Percentiles rank a stretch among this genome's conserved stretches.
Evolutionary conservation across 2,888 invertebrate species (phyloP).

Genomic region (Folsomia candida): DNA sequence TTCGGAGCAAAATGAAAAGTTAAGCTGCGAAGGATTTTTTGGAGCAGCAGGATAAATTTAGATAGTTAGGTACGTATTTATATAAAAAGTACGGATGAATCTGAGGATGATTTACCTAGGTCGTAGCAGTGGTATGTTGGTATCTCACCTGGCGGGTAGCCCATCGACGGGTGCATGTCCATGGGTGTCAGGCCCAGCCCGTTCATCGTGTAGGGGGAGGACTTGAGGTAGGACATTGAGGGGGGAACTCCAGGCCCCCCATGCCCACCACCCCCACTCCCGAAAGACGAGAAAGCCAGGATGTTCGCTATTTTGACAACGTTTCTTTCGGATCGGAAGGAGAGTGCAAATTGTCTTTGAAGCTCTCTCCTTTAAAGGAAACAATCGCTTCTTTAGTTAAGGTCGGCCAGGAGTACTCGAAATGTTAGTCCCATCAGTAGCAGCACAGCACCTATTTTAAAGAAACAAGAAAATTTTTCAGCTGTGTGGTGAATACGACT

Average conservation of each 20-base stretch:
- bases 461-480: neutral
- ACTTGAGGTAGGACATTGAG: constrained; percentile 58
- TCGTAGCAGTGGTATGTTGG: neutral
- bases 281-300: constrained; percentile 62
- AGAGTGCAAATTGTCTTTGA: neutral
- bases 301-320: constrained; percentile 49
- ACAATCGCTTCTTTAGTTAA: no score
- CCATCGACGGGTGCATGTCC: constrained; percentile 66
- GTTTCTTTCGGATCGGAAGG: constrained; percentile 2
- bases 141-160: constrained; percentile 62
- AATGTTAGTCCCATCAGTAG: neutral
- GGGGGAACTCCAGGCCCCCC: constrained; percentile 59
- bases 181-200: constrained; percentile 59
- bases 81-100: neutral
- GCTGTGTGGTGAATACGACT: no score
- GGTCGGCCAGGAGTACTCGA: neutral
- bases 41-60: neutral
- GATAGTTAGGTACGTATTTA: neutral
- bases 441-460: neutral
- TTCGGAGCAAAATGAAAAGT: no score
- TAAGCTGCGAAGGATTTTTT: no score
- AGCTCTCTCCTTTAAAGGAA: no score
- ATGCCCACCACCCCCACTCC: constrained; percentile 60
- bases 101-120: constrained; percentile 6
- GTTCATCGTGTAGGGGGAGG: constrained; percentile 62